Percentiles rank a stretch among this genome's conserved stretches.
Conservation (phyloP, 1,140 invertebrate genomes). For the Musca domestica region DNA sequence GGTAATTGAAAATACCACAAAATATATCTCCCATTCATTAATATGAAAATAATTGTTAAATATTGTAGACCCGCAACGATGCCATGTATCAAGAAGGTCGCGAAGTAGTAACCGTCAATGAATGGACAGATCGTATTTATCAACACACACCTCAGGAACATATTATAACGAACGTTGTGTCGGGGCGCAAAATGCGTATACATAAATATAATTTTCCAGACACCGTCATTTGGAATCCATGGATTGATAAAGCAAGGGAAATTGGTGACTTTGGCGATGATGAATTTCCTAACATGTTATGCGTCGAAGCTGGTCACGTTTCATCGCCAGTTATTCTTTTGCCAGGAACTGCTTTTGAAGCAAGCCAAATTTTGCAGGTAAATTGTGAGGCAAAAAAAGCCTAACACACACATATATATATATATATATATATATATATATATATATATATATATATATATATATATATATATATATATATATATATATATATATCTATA, state of each 20-base stretch:
- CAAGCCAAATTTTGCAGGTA: slow-evolving; percentile 53
- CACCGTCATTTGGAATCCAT: slow-evolving; percentile 96
- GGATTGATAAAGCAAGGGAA: slow-evolving; percentile 87
- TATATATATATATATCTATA: no score
- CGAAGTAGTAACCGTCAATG: slow-evolving; percentile 82
- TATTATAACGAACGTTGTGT: slow-evolving; percentile 89
- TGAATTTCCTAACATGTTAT: slow-evolving; percentile 93
- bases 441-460: neutral
- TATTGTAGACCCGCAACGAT: slow-evolving; percentile 70
- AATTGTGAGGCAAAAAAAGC: no score
- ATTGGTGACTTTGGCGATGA: slow-evolving; percentile 93
- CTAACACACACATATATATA: neutral
- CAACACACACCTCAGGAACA: slow-evolving; percentile 90
- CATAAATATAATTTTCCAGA: slow-evolving; percentile 93
- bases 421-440: neutral
- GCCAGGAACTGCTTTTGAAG: slow-evolving; percentile 66
- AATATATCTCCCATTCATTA: slow-evolving; percentile 9
- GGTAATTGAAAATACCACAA: slow-evolving; percentile 56
- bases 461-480: neutral
- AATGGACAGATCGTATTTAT: slow-evolving; percentile 92
- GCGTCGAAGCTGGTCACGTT: slow-evolving; percentile 90
- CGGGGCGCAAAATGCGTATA: slow-evolving; percentile 85
- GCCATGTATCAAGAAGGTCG: slow-evolving; percentile 81
- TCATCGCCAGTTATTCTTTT: slow-evolving; percentile 79
- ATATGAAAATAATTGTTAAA: neutral